Percentiles rank a stretch among this genome's conserved stretches.
These are phyloP conservation scores for Oreocharis arfaki DNA, from an alignment of 2,113 vertebrate species.

Conservation along the genomic window DNA sequence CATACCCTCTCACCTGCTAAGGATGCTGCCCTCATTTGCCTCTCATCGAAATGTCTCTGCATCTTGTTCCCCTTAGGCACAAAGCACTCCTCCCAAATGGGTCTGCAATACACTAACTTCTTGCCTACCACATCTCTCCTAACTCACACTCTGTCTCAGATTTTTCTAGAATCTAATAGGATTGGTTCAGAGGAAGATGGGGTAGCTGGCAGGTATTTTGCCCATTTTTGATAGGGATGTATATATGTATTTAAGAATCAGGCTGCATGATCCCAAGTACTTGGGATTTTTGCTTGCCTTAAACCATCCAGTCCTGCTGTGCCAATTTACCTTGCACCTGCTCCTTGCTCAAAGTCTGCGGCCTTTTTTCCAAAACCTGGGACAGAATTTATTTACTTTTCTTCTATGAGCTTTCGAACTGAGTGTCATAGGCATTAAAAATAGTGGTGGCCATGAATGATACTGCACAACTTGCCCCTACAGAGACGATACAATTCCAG, in stretches of 20 bases:
- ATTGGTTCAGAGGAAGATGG: neutral
- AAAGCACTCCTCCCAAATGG: neutral
- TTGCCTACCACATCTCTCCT: neutral
- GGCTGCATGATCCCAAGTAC: neutral
- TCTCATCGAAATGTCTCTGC: neutral
- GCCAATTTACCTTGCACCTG: neutral
- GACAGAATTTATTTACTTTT: neutral
- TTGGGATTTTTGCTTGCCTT: neutral
- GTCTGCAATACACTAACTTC: neutral
- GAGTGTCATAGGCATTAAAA: neutral
- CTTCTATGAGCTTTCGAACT: neutral
- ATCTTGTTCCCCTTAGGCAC: neutral
- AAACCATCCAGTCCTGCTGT: neutral
- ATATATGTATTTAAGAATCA: neutral
- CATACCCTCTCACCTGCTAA: neutral
- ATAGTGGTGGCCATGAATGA: fast-evolving
- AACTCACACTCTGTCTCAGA: fast-evolving
- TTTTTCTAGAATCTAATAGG: neutral
- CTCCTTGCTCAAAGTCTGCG: neutral
- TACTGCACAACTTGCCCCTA: neutral
- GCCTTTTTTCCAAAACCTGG: neutral
- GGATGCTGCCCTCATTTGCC: neutral
- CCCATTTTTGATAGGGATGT: neutral
- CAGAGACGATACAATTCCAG: neutral
- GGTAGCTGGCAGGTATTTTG: neutral